A percentile compares a stretch with the other conserved stretches of the same genome.
Conservation (phyloP, 2,888 invertebrate species). For the Lepidonotus clava region DNA sequence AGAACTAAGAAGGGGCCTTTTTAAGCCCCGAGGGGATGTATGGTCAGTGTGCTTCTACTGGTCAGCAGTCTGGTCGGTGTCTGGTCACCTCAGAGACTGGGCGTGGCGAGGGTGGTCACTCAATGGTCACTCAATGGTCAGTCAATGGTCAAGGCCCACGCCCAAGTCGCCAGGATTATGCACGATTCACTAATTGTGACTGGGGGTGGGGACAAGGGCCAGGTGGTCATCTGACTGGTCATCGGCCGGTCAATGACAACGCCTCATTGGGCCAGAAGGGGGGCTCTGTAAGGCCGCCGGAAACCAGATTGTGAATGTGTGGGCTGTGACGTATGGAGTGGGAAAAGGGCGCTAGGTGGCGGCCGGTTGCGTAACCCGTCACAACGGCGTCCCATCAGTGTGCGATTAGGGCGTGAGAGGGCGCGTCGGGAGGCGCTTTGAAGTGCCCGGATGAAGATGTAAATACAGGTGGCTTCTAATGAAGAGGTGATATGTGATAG, state of each 20-base stretch:
- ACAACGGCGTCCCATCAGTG: not conserved
- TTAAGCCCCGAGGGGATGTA: not conserved
- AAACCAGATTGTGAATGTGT: no score
- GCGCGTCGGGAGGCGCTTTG: not conserved
- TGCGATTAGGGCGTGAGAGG: conserved; percentile 17
- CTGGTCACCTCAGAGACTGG: not conserved
- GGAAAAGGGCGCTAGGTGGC: not conserved
- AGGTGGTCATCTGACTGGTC: not conserved
- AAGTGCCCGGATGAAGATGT: conserved; percentile 12
- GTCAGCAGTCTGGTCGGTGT: not conserved
- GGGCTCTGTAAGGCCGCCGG: conserved; percentile 24
- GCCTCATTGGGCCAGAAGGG: not conserved
- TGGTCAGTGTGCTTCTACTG: not conserved
- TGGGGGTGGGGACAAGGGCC: not conserved
- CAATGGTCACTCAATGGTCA: not conserved
- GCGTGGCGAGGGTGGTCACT: not conserved
- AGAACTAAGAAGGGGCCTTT: not conserved
- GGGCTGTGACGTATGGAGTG: not conserved
- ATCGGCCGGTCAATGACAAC: not conserved
- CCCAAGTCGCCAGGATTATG: not conserved
- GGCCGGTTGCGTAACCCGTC: not conserved
- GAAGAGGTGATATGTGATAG: not conserved
- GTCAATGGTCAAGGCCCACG: not conserved
- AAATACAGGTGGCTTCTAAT: not conserved
- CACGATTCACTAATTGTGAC: not conserved